These are phyloP conservation scores for Myotis planiceps DNA, from an alignment of 2,797 vertebrate genomes.

Conservation along the genomic window DNA sequence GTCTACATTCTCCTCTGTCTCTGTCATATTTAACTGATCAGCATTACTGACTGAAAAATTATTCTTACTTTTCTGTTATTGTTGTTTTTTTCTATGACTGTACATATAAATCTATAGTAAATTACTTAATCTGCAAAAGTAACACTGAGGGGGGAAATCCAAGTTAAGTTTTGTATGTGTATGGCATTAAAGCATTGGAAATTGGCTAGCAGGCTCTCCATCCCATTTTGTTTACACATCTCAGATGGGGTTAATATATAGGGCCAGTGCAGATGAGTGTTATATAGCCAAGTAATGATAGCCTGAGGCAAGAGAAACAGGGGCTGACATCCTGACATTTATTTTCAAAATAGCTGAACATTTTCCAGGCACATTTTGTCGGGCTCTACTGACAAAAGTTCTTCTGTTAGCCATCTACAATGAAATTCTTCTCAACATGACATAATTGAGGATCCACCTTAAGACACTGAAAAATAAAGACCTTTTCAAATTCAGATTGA, in stretches of 20 bases:
- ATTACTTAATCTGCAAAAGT: neutral
- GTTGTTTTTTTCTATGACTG: neutral
- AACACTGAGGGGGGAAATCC: neutral
- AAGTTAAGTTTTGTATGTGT: neutral
- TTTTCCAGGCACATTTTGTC: constrained; percentile 73
- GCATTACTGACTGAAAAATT: neutral
- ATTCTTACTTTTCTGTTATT: neutral
- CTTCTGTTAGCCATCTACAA: constrained; percentile 75
- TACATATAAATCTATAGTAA: constrained; percentile 3
- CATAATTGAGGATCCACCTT: constrained; percentile 79
- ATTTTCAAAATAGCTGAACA: constrained; percentile 76
- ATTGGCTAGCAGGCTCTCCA: neutral
- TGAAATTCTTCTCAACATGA: constrained; percentile 78
- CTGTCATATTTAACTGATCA: constrained; percentile 18
- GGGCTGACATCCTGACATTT: constrained; percentile 77
- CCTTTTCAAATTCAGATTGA: constrained; percentile 67
- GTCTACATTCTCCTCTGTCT: constrained; percentile 11
- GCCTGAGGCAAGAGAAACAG: constrained; percentile 46
- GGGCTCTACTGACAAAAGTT: constrained; percentile 70
- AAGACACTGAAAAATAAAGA: constrained; percentile 74
- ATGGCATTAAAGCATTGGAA: neutral
- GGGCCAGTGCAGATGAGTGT: constrained; percentile 39
- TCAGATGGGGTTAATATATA: constrained; percentile 61
- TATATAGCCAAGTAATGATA: constrained; percentile 50
- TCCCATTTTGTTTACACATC: constrained; percentile 55